These are phyloP conservation scores for Macaria notata DNA, from an alignment of 2,888 invertebrate genomes.

Conservation along the genomic window DNA sequence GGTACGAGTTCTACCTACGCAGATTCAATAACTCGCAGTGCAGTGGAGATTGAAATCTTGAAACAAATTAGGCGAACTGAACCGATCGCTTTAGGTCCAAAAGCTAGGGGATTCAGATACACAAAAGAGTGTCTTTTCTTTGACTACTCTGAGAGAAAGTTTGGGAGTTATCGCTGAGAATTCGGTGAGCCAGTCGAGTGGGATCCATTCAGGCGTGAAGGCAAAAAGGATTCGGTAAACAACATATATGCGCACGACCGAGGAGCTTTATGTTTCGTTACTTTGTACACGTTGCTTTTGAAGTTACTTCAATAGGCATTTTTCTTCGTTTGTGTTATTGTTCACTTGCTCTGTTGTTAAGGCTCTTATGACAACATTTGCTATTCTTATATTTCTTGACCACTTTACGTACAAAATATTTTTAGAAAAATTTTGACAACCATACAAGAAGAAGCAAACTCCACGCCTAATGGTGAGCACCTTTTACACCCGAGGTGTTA, in stretches of 20 bases:
- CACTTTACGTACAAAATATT: no score
- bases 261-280: slow-evolving; percentile 22
- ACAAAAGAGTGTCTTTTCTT: slow-evolving; percentile 45
- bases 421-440: no score
- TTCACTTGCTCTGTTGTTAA: neutral
- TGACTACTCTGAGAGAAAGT: slow-evolving; percentile 47
- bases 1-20: no score
- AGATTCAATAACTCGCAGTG: neutral
- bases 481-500: no score
- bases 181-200: slow-evolving; percentile 51
- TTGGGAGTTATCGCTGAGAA: slow-evolving; percentile 48
- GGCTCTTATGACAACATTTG: neutral
- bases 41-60: slow-evolving; percentile 8
- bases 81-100: slow-evolving; percentile 15
- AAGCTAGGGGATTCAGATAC: slow-evolving; percentile 28
- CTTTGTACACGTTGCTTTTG: slow-evolving; percentile 17
- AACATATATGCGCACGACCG: slow-evolving; percentile 43
- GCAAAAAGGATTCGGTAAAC: slow-evolving; percentile 54
- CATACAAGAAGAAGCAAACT: no score
- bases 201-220: slow-evolving; percentile 48
- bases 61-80: slow-evolving; percentile 13
- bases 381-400: no score
- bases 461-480: no score
- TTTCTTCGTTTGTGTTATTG: slow-evolving; percentile 3
- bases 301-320: slow-evolving; percentile 11